Base-by-base conservation (phyloP, 2,888 invertebrate species). In the Exocentrus adspersus region DNA sequence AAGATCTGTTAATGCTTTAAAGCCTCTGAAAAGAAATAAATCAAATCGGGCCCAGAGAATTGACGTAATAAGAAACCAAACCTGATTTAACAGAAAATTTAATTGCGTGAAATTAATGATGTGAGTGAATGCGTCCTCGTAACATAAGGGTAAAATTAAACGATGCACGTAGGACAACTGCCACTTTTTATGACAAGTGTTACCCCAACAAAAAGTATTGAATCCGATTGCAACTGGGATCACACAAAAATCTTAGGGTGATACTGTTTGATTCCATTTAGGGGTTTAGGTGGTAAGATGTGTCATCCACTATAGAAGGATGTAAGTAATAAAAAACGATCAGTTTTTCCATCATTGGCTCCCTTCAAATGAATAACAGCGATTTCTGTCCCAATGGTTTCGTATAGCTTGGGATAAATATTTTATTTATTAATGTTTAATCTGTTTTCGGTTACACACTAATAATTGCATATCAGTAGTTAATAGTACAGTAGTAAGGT, bases 161-260 rank as follows among this genome's bases (percentile, higher is more conserved):
- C 75, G 73, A 73, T 73, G 72, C 71, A 69, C 70, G 73, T 73
- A 71, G 77, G 74, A 74, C 79, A 79, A 79, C 79, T 79, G 79
- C 76, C 78, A 78, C 76, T 78, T 80, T 80, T 80, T 80, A 80
- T 79, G 78, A 79, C 77, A 77, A 79, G 78, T 76, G 78, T 76
- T 78, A 78, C 78, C 80, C 78, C 73, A 77, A 72, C 70, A 64
- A 65, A 63, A 63, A 74, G 74, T 72, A 76, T 75, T 72, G 75
- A 74, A 76, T 76, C 70, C 71, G 72, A 77, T 78, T 76, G 76
- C 74, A 72, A 69, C 72, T 72, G 65, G 72, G 46, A 74, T 74
- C 74, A 73, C 72, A 71, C 73, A 72, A 71, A 75, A 76, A 72
- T 77, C 73, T 75, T 75, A 68, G 77, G 78, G 77, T 77, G 76